phyloP scores from a whole-genome alignment of 2,888 invertebrate genomes.

The Amaurobius ferox region DNA sequence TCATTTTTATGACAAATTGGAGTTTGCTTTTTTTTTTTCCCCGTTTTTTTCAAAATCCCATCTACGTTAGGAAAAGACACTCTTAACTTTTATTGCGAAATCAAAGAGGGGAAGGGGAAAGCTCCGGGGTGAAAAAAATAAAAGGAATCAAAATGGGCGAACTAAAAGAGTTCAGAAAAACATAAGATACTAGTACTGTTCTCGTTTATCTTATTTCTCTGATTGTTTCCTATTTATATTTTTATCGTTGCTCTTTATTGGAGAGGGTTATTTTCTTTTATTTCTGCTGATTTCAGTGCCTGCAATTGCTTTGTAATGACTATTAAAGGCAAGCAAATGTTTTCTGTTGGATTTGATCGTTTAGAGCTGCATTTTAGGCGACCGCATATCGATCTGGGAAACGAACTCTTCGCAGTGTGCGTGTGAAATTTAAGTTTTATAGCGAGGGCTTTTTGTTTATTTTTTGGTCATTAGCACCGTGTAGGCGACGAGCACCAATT shows the following conservation, averaged over 20 bases:
- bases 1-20: slow-evolving; percentile 69
- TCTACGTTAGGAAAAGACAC: slow-evolving; percentile 21
- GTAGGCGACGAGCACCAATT: too few relatives aligned
- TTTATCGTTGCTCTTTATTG: neutral
- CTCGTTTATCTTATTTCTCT: slow-evolving; percentile 27
- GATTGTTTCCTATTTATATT: slow-evolving; percentile 32
- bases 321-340: slow-evolving; percentile 23
- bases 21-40: slow-evolving; percentile 40
- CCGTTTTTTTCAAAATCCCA: slow-evolving; percentile 44
- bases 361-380: neutral
- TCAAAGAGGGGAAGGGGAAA: slow-evolving; percentile 30
- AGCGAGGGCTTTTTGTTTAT: too few relatives aligned
- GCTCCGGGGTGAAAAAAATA: neutral
- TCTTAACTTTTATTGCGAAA: slow-evolving; percentile 65
- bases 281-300: neutral
- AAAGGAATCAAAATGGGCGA: neutral
- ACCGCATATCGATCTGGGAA: neutral
- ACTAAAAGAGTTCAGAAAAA: slow-evolving; percentile 1
- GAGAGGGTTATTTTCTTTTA: neutral
- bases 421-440: too few relatives aligned
- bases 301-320: slow-evolving; percentile 42
- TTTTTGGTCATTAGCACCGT: too few relatives aligned
- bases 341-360: neutral
- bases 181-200: neutral
- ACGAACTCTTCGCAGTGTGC: too few relatives aligned